Evolutionary conservation across 2,113 vertebrate genomes (phyloP).

Genomic region (Noctilio leporinus): DNA sequence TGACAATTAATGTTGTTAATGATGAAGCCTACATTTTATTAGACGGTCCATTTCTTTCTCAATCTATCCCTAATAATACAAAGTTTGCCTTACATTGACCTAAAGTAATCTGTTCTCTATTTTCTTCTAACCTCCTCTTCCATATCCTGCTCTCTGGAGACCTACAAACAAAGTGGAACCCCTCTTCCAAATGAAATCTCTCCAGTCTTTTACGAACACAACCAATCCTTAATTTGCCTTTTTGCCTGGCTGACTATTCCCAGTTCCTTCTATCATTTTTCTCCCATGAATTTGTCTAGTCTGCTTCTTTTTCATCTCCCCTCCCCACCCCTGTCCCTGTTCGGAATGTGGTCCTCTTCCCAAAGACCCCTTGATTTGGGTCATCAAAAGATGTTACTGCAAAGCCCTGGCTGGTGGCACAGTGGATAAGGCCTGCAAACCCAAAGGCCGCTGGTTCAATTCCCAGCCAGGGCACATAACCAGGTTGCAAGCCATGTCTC

Average conservation of each 20-base stretch:
- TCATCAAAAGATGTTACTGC: neutral
- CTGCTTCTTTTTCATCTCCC: neutral
- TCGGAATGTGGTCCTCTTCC: neutral
- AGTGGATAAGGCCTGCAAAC: too few species aligned
- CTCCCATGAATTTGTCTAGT: neutral
- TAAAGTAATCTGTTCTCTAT: neutral
- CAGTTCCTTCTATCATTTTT: neutral
- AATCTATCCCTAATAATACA: neutral
- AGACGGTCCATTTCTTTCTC: neutral
- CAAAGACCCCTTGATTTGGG: neutral
- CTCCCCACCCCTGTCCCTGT: neutral
- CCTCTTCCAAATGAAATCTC: neutral
- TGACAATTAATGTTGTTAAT: neutral
- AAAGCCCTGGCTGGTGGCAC: too few species aligned
- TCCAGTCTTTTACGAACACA: neutral
- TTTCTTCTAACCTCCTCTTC: neutral
- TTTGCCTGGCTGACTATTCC: neutral
- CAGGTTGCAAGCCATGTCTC: too few species aligned
- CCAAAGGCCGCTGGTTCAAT: too few species aligned
- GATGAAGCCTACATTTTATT: neutral
- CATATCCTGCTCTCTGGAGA: neutral
- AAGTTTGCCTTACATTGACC: neutral
- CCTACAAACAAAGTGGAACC: neutral
- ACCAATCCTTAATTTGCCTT: neutral
- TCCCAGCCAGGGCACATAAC: too few species aligned